Conservation (phyloP, 2,113 vertebrate species). For the Phrynosoma blainvillii region DNA sequence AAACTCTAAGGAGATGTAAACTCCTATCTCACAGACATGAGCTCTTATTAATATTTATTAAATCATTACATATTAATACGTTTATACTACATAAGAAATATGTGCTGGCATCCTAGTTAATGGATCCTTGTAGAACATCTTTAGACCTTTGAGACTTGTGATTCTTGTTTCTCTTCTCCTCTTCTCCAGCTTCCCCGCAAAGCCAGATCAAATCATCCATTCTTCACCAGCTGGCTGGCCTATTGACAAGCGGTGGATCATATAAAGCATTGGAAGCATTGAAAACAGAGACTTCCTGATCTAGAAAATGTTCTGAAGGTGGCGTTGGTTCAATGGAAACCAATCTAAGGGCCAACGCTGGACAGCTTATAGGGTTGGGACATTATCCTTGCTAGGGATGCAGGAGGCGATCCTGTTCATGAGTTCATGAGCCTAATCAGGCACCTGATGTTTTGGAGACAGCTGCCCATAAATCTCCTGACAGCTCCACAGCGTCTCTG, state of each 20-base stretch:
- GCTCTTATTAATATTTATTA: constrained; percentile 70
- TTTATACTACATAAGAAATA: constrained; percentile 54
- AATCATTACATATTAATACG: constrained; percentile 61
- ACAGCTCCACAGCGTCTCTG: no score
- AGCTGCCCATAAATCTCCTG: no score
- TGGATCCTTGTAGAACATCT: constrained; percentile 32
- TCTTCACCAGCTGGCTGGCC: constrained; percentile 57
- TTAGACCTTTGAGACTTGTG: constrained; percentile 33
- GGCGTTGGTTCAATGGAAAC: no score
- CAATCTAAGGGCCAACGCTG: no score
- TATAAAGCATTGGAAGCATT: constrained; percentile 38
- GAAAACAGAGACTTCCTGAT: not conserved
- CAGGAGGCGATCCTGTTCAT: no score
- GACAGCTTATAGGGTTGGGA: no score
- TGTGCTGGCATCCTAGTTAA: constrained; percentile 35
- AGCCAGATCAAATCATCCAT: constrained; percentile 41
- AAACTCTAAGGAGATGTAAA: constrained; percentile 49
- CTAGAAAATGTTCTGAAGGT: not conserved
- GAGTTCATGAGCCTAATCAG: no score
- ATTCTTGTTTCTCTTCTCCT: constrained; percentile 30
- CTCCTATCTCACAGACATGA: constrained; percentile 33
- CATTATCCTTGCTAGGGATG: no score
- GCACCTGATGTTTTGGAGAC: no score
- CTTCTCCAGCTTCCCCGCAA: not conserved
- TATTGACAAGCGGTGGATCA: constrained; percentile 49